Conservation (phyloP, 2,113 vertebrate genomes). For the Patagioenas fasciata region DNA sequence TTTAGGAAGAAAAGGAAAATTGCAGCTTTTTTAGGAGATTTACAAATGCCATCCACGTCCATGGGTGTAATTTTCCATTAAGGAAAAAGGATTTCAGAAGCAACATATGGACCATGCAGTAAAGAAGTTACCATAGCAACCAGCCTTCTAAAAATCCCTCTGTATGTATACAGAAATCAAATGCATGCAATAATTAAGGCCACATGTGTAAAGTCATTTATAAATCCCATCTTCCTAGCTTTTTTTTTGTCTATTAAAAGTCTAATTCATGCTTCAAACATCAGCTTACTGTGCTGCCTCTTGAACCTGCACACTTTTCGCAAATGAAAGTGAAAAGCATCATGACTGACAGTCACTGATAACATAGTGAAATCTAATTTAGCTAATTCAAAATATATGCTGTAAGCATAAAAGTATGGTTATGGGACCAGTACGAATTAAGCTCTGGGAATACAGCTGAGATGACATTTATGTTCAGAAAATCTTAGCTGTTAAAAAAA, state of each 20-base stretch:
- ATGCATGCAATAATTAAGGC: conserved; percentile 16
- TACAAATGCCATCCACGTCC: conserved; percentile 59
- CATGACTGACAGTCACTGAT: neutral
- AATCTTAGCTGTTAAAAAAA: conserved; percentile 13
- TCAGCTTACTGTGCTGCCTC: neutral
- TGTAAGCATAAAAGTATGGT: neutral
- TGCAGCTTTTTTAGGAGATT: conserved; percentile 24
- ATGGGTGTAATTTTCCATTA: conserved; percentile 63
- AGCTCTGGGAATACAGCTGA: neutral
- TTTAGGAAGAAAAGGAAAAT: conserved; percentile 48
- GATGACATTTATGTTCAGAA: conserved; percentile 7
- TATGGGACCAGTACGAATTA: neutral
- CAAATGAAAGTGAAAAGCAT: neutral
- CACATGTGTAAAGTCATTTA: neutral
- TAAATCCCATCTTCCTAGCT: neutral
- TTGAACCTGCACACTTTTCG: neutral
- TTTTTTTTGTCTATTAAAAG: neutral
- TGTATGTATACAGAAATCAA: conserved; percentile 12
- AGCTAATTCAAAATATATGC: conserved; percentile 10
- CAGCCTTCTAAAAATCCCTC: conserved; percentile 25
- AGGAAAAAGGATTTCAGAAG: conserved; percentile 28
- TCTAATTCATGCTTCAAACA: conserved; percentile 2
- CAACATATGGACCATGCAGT: conserved; percentile 60
- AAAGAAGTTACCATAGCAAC: conserved; percentile 65
- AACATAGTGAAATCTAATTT: neutral